phyloP scores from a whole-genome alignment of 2,113 vertebrate species.

The Cygnus atratus region DNA sequence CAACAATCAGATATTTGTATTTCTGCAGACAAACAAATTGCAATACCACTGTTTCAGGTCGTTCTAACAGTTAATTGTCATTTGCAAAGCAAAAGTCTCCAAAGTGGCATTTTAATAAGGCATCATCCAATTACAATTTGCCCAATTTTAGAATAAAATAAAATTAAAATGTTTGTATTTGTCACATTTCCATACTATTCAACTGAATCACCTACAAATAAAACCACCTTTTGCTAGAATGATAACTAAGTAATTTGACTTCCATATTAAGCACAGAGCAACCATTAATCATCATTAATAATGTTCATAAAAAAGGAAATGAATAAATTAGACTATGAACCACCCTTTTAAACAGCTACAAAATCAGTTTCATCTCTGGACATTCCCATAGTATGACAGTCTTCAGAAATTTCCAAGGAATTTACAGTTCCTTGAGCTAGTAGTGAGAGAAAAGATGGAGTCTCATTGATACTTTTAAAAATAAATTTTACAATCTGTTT shows the following conservation, averaged over 20 bases:
- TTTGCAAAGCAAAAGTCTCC: background rate
- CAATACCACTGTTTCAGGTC: background rate
- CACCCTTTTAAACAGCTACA: background rate
- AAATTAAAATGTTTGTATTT: background rate
- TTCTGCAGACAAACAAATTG: background rate
- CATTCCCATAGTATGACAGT: background rate
- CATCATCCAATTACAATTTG: background rate
- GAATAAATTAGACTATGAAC: background rate
- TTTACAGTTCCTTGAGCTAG: background rate
- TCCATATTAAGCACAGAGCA: constrained; percentile 4
- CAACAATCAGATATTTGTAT: background rate
- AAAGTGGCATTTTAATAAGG: background rate
- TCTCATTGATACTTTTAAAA: background rate
- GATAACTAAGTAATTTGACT: background rate
- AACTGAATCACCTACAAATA: background rate
- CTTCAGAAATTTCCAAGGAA: background rate
- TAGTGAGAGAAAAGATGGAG: background rate
- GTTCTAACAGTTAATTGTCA: background rate
- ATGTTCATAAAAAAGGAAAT: background rate
- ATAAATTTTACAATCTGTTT: background rate
- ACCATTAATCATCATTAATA: background rate
- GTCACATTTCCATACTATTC: background rate
- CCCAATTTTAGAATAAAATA: background rate
- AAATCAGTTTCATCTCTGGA: background rate
- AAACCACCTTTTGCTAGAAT: background rate